A percentile compares a stretch with the other conserved stretches of the same genome.
phyloP scores from a whole-genome alignment of 2,113 vertebrate species.

The Eclectus roratus region DNA sequence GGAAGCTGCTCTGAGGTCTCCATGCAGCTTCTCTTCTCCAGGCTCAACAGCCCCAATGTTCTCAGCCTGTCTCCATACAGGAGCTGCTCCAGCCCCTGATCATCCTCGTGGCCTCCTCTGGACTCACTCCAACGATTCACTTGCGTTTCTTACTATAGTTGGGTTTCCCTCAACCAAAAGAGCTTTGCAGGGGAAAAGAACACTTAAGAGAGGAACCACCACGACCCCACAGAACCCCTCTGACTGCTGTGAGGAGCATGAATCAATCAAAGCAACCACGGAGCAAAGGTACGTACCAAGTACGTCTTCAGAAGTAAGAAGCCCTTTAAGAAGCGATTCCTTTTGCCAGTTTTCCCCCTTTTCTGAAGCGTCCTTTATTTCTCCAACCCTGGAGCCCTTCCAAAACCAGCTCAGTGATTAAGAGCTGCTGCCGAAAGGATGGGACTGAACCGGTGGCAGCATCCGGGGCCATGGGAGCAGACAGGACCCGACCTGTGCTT shows the following conservation, averaged over 20 bases:
- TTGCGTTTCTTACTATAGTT: background rate
- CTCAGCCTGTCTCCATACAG: background rate
- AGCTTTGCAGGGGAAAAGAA: background rate
- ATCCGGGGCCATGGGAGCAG: background rate
- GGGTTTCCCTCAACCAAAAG: background rate
- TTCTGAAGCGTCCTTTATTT: constrained; percentile 6
- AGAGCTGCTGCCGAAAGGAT: background rate
- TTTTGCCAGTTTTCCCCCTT: background rate
- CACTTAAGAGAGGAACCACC: background rate
- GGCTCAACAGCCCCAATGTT: background rate
- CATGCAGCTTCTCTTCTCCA: background rate
- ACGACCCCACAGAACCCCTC: background rate
- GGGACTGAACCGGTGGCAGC: background rate
- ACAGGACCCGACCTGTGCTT: background rate
- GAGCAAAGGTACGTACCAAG: constrained; percentile 29
- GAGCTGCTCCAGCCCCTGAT: background rate
- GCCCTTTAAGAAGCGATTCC: background rate
- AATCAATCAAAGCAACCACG: background rate
- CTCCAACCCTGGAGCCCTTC: background rate
- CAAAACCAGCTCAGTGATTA: constrained; percentile 1
- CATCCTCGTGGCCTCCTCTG: background rate
- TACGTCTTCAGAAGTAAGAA: constrained; percentile 9
- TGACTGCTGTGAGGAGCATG: background rate
- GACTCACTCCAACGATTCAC: background rate
- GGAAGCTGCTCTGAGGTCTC: too few species aligned